These are phyloP conservation scores for Tapirus indicus DNA, from an alignment of 2,797 vertebrate genomes.

Conservation along the genomic window DNA sequence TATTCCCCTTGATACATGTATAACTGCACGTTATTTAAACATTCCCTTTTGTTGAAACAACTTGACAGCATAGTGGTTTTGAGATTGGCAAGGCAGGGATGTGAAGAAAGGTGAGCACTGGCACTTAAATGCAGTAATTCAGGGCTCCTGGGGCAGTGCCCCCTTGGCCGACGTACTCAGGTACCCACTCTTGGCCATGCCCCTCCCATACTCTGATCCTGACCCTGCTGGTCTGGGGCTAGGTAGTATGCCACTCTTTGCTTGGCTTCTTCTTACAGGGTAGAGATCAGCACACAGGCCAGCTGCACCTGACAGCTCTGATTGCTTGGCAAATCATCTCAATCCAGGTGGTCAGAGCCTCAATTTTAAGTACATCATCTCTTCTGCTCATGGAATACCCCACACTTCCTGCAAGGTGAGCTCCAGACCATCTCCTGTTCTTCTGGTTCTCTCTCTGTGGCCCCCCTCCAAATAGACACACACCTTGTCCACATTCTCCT, in stretches of 20 bases:
- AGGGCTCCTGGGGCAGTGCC: too few species aligned
- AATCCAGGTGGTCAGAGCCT: not conserved
- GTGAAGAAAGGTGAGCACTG: not conserved
- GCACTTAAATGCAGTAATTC: not conserved
- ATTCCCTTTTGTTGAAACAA: not conserved
- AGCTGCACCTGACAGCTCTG: not conserved
- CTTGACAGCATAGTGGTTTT: not conserved
- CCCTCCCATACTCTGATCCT: not conserved
- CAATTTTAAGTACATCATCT: not conserved
- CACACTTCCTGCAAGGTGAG: not conserved
- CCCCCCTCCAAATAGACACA: not conserved
- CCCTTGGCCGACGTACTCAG: not conserved
- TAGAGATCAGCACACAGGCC: not conserved
- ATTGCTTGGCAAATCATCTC: not conserved
- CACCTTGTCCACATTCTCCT: not conserved
- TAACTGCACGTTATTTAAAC: slow-evolving; percentile 40
- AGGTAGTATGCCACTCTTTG: not conserved
- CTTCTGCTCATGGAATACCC: not conserved
- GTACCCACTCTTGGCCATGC: not conserved
- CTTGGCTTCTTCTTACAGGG: not conserved
- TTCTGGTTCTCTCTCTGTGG: not conserved
- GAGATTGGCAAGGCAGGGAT: not conserved
- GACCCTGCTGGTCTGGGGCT: not conserved
- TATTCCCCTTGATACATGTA: not conserved
- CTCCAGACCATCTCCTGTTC: not conserved